Evolutionary conservation across 2,888 invertebrate genomes (phyloP), one percentile per base, ranked within the genome.

Genomic region (Standfussiana lucernea): DNA sequence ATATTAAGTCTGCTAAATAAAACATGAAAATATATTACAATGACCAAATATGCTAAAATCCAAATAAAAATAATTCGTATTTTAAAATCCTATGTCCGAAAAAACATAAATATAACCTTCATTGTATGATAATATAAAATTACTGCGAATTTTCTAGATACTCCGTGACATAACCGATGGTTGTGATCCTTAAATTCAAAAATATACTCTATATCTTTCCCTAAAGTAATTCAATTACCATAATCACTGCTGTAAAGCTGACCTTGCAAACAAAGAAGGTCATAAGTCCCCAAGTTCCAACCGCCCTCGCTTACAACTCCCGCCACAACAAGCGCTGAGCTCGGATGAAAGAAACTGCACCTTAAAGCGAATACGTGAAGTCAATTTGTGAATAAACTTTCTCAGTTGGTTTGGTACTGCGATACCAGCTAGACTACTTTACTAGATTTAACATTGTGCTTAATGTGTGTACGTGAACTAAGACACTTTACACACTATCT

Each of bases 321-420:
- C 28, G 82, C 91, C 90, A 87, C 85, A 80, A 80, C 76, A 90
- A 90, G 91, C 91, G 92, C 93, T 92, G 91, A 94, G 94, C 93
- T 91, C 82, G 92, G 93, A 94, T 95, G 94, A 96, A 96, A 95
- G 96, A 95, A 96, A 96, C 92, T 96, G 96, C 96, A 96, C 93
- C 94, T 95, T 95, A 93, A 94, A 95, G 95, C 96, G 95, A 95
- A 95, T 95, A 96, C 96, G 95, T 94, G 95, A 90, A 96, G 96
- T 96, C 96, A 96, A 96, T 96, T 96, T 96, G 96, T 93, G 95
- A 96, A 95, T 94, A 95, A 96, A 96, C 92, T 96, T 95, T 91
- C 89, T 91, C 92, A 93, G 95, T 95, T 94, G 94, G 93, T 92
- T 88, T 92, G 93, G 91, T 92, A 92, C 90, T 91, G 90, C 91